Base-by-base conservation (phyloP, 2,888 invertebrate genomes). In the Caenorhabditis macrosperma region DNA sequence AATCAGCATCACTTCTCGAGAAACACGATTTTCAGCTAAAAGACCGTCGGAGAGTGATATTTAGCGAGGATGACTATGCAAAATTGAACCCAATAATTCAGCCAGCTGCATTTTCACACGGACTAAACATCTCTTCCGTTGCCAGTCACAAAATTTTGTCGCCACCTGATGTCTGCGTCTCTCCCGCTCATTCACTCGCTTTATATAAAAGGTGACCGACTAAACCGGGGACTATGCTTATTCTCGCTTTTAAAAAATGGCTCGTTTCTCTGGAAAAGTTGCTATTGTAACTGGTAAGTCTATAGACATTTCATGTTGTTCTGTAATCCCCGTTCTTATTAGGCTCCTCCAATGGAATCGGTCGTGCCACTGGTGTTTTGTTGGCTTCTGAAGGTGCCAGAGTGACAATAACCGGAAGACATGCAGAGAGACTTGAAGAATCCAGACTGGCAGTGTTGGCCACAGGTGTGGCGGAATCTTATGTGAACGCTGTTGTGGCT, bases 331-430 rank as follows among this genome's bases (percentile, higher is more conserved):
- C 9, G 9, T 15, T 7, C 15, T 20, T 33, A 22, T 63, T 10
- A 82, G 82, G 82, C 17, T 83, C 83, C 3, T 81, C 81, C 15
- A 83, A 81, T 64, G 83, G 83, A 64, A 81, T 83, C 28, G 83
- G 83, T 6, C 66, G 81, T 26, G 78, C 75, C 1, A 83, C 81
- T 10, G 83, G 81, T 30, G 35, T 68, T 24, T 48, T 74, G 0
- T 55, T 83, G 2, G 83, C 78, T 24, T 76, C 63, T 26, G 83
- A 83, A 68, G 83, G 83, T 22, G 81, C 83, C 10, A 75, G 67
- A 30, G 78, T 82, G 4, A 78, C 78, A 0, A 78, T 82, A n/a
- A 81, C 81, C 9, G 82, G 82, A 28, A 81, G 83, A 71, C 78
- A 74, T 52, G 67, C 52, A 2, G 28, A 67, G 6, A 55, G 78